phyloP scores from a whole-genome alignment of 2,888 invertebrate genomes.

The Tryphoninae sp. region DNA sequence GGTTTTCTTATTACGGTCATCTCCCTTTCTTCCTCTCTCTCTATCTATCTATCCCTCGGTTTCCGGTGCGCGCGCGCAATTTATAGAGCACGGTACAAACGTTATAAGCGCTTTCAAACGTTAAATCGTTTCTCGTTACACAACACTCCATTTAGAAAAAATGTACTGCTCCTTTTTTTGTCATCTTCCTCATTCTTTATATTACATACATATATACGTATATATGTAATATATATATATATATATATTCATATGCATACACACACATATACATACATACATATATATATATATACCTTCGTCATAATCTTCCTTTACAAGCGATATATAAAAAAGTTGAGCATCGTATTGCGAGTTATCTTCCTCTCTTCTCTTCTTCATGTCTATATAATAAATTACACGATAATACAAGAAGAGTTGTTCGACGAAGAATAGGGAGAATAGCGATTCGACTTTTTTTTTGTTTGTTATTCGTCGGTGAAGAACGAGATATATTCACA shows the following conservation, averaged over 20 bases:
- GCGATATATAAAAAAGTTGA: constrained; percentile 79
- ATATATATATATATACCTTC: constrained; percentile 38
- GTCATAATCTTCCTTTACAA: constrained; percentile 70
- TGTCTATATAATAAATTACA: constrained; percentile 70
- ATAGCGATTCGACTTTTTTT: constrained; percentile 34
- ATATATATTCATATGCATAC: constrained; percentile 39
- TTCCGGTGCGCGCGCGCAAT: constrained; percentile 35
- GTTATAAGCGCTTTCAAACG: constrained; percentile 40
- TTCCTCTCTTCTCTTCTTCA: constrained; percentile 62
- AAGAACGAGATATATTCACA: constrained; percentile 56
- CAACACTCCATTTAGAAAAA: constrained; percentile 57
- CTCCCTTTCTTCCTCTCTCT: constrained; percentile 24
- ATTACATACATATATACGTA: not conserved
- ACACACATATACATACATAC: constrained; percentile 36
- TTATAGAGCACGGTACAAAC: constrained; percentile 48
- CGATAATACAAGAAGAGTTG: constrained; percentile 69
- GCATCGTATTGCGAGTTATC: constrained; percentile 75
- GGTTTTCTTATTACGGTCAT: constrained; percentile 54
- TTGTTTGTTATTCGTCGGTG: constrained; percentile 30
- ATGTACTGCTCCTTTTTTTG: constrained; percentile 51
- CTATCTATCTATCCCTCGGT: constrained; percentile 20
- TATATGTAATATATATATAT: constrained; percentile 27
- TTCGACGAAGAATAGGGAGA: constrained; percentile 53
- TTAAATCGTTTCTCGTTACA: constrained; percentile 46
- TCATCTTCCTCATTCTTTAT: constrained; percentile 61